Conservation (phyloP, 2,113 vertebrate genomes). For the Antechinus stuartii region DNA sequence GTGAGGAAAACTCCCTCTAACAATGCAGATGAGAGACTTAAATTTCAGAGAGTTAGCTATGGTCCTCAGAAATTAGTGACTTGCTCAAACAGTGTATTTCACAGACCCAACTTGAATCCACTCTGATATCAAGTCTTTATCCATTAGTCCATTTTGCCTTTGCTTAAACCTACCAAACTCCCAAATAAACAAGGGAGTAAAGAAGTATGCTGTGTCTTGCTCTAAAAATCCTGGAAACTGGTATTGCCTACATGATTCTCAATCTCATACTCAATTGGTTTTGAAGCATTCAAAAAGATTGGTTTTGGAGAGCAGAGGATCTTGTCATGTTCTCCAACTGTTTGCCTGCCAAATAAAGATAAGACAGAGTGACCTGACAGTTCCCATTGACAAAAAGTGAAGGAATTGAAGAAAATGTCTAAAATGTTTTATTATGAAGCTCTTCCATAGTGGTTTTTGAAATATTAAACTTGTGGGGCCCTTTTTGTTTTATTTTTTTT, state of each 20-base stretch:
- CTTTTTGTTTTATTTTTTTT: not conserved
- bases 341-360: constrained; percentile 31
- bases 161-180: not conserved
- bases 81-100: not conserved
- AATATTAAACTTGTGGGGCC: not conserved
- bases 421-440: not conserved
- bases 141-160: not conserved
- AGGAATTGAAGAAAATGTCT: constrained; percentile 6
- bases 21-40: not conserved
- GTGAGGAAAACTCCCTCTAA: not conserved
- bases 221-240: not conserved
- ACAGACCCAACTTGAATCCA: not conserved
- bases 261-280: not conserved
- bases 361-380: not conserved
- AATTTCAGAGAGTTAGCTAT: not conserved
- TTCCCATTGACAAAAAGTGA: not conserved
- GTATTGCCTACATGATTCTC: not conserved
- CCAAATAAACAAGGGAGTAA: not conserved
- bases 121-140: not conserved
- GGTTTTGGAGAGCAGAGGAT: not conserved
- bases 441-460: not conserved
- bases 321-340: not conserved
- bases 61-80: not conserved
- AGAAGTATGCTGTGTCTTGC: not conserved
- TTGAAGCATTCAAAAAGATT: not conserved